phyloP scores from a whole-genome alignment of 2,113 vertebrate genomes.

The Thryonomys swinderianus region DNA sequence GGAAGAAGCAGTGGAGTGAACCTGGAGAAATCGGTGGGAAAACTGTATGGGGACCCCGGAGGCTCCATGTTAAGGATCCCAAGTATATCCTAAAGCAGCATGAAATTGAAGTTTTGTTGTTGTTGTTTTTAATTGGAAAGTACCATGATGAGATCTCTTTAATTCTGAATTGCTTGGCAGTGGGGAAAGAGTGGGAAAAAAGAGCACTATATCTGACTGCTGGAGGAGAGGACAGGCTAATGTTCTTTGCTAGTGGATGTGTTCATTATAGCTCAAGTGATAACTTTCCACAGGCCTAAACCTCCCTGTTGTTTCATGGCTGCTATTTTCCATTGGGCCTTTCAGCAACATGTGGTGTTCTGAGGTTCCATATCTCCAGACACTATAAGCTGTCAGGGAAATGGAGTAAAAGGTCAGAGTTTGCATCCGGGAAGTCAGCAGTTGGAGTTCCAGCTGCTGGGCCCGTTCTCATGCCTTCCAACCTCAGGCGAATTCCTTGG shows the following conservation, averaged over 20 bases:
- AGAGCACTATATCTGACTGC: neutral
- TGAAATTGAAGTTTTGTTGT: neutral
- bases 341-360: neutral
- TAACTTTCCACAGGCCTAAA: neutral
- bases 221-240: constrained; percentile 6
- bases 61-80: neutral
- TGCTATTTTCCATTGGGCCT: neutral
- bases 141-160: neutral
- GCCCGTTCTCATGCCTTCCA: accelerated
- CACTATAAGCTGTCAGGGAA: neutral
- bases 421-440: neutral
- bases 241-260: constrained; percentile 40
- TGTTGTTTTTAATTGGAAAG: neutral
- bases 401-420: neutral
- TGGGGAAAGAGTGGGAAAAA: neutral
- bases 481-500: neutral
- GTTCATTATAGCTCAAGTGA: neutral
- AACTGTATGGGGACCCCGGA: neutral
- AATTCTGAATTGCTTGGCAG: neutral
- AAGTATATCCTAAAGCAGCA: neutral
- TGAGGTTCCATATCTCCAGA: neutral
- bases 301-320: neutral
- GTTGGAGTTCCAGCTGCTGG: neutral
- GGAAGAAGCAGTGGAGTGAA: neutral
- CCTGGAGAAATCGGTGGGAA: neutral